Evolutionary conservation across 2,113 vertebrate species (phyloP).

Genomic region (Dromaius novaehollandiae): DNA sequence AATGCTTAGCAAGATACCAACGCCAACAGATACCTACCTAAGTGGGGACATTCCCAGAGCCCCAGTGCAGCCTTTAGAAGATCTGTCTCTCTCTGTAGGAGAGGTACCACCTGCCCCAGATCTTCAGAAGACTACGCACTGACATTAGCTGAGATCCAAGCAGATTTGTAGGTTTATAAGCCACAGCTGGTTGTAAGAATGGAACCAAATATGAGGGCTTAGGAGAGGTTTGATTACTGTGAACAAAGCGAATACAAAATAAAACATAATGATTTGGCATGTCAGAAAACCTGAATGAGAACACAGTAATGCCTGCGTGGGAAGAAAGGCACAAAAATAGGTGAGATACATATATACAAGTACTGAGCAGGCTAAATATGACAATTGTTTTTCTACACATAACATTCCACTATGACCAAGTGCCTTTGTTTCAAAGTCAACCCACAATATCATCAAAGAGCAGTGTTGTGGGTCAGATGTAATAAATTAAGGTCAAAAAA

Average conservation of each 20-base stretch:
- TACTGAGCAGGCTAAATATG: rapidly evolving
- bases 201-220: background rate
- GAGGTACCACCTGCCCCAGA: background rate
- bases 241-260: background rate
- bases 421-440: background rate
- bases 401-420: rapidly evolving
- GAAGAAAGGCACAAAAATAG: background rate
- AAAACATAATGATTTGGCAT: background rate
- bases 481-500: background rate
- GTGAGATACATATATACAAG: background rate
- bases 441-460: background rate
- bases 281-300: background rate
- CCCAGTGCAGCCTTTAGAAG: background rate
- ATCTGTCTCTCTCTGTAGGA: background rate
- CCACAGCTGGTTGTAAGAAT: background rate
- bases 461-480: background rate
- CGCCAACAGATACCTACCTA: background rate
- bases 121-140: background rate
- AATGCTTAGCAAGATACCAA: background rate
- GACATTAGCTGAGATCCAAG: background rate
- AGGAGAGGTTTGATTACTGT: background rate
- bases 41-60: background rate
- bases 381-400: background rate
- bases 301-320: background rate
- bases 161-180: background rate